Base-by-base conservation (phyloP, 92 coral and sea anemone species). In the Heteractis magnifica region DNA sequence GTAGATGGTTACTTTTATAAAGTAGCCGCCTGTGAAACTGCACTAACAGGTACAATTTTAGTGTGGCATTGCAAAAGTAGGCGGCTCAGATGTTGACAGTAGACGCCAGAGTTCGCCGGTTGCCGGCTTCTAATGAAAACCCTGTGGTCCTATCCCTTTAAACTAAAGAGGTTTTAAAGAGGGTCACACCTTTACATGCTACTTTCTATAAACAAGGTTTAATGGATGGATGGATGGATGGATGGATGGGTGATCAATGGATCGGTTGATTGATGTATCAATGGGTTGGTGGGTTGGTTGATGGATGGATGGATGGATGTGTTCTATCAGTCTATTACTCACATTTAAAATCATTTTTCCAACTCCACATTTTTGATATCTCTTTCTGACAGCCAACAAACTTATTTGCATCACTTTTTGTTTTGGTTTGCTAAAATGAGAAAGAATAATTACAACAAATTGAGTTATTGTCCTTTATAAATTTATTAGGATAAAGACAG, bases 301-400 rank as follows among this genome's bases (percentile, higher is more conserved):
- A 34, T 34, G 2, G 44, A 2, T 34, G 50, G 49, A 71, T 71
- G 49, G 7, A 71, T 71, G 48, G 23, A 48, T 2, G 14, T 6
- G 49, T 2, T 18, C 44, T 44, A 53, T 44, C 10, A 20, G 8
- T 9, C 10, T 18, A 8, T 72, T 77, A 88, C 93, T 84, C 58
- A 93, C 98, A 74, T 93, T 92, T 58, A 93, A 75, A 44, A 93
- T 88, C 19, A 84, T 71, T 76, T 91, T 93, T 18, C 98, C 98
- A 71, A 93, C 83, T 49, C 98, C 98, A 81, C 95, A 91, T 78
- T 86, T 91, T 75, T 91, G 87, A 77, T 87, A 91, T 72, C 93
- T 92, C 76, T 87, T 91, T 51, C 95, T 88, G 9, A 93, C 92
- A 52, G 92, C 92, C 41, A 93, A 72, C n/a, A 93, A 79, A 84